Percentiles rank a stretch among this genome's conserved stretches.
Conservation (phyloP, 2,113 vertebrate species). For the Ahaetulla prasina region DNA sequence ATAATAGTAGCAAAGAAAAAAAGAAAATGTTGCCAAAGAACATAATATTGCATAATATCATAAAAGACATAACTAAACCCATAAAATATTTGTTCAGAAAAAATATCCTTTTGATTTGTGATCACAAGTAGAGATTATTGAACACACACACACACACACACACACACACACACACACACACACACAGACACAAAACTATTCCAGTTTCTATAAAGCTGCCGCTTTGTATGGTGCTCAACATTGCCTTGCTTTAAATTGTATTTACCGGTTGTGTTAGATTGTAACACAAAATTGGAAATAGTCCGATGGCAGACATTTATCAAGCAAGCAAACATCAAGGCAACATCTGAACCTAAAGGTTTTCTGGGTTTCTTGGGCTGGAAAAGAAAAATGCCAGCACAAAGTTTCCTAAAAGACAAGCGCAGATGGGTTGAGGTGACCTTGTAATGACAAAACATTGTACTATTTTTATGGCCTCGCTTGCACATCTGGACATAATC, state of each 20-base stretch:
- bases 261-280: background rate
- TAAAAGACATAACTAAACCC: background rate
- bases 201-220: background rate
- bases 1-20: background rate
- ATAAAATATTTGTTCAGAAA: background rate
- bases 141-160: background rate
- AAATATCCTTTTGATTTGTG: background rate
- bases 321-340: background rate
- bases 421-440: background rate
- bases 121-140: background rate
- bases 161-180: background rate
- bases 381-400: background rate
- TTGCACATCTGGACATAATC: rapidly evolving
- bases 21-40: background rate
- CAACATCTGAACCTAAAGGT: background rate
- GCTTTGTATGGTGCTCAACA: background rate
- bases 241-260: background rate
- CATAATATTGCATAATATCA: background rate
- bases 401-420: background rate
- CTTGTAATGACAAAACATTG: background rate
- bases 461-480: background rate
- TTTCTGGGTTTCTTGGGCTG: background rate
- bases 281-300: background rate
- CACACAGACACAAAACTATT: background rate
- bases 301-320: background rate